Base-by-base conservation (phyloP, 2,888 invertebrate species). In the Tricholauxania praeusta region DNA sequence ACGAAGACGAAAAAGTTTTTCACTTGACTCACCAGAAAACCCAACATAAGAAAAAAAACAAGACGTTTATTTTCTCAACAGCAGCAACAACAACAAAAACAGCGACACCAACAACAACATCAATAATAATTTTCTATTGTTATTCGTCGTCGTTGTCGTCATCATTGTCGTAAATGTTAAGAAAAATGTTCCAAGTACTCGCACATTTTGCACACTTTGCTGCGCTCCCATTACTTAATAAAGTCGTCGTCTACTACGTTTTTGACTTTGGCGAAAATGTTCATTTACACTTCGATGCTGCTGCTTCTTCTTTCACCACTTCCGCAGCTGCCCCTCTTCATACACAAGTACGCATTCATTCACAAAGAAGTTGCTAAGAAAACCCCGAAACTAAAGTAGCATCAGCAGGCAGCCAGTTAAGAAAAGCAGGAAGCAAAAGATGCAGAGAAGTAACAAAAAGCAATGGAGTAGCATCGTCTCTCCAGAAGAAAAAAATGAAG, bases 191-290 rank as follows among this genome's bases (percentile, higher is more conserved):
- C 39, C 0, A 39, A 10, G 10, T 39, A 39, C 39, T 39, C 28
- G 17, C 52, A 39, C 32, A 14, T 55, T 55, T 57, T 48, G 68
- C 62, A 19, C 74, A 75, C 70, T 62, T 77, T 74, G 72, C 83
- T 83, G 84, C 59, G 79, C 79, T 78, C 83, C 83, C 80, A 79
- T 79, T 80, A 80, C 79, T 80, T 79, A 82, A 80, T 80, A 80
- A 79, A 83, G 81, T 79, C 78, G 80, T 79, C 78, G 76, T 80
- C 69, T 74, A 78, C 79, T 79, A 32, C 70, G 62, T 76, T 78
- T 47, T 55, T 57, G 62, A n/a, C 32, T 12, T 65, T 32, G 51
- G 52, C 19, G 51, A 17, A 39, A 22, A 17, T 60, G 51, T 64
- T 59, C 68, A 53, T 48, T 53, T 47, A 32, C 63, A 14, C 17